A percentile compares a stretch with the other conserved stretches of the same genome.
Evolutionary conservation across 2,888 invertebrate species (phyloP).

Genomic region (Drosophila incognita): DNA sequence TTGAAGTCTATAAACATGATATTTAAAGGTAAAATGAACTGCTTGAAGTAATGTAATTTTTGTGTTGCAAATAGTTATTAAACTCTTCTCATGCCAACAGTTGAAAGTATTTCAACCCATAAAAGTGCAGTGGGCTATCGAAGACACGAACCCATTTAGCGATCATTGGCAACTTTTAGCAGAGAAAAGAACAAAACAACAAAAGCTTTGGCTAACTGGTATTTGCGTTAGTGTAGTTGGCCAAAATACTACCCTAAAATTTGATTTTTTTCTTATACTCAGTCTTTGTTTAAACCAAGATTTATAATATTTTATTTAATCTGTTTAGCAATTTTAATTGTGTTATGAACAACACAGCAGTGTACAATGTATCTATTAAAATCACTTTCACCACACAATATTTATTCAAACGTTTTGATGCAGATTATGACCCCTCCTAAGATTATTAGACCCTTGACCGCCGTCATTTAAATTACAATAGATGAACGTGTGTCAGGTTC

Average conservation of each 20-base stretch:
- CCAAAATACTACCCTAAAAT: neutral
- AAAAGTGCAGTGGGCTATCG: neutral
- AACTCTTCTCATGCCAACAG: neutral
- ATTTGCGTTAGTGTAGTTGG: neutral
- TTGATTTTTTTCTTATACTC: neutral
- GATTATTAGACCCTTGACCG: neutral
- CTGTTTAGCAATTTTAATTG: neutral
- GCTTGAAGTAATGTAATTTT: neutral
- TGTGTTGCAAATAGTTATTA: neutral
- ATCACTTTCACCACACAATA: neutral
- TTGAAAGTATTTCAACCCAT: slow-evolving; percentile 7
- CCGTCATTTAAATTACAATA: slow-evolving; percentile 1
- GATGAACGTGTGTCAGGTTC: neutral
- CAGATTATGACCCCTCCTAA: neutral
- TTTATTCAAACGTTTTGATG: neutral
- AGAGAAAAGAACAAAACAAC: slow-evolving; percentile 27
- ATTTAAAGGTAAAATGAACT: neutral
- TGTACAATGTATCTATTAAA: neutral
- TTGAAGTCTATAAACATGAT: neutral
- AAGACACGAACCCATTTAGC: neutral
- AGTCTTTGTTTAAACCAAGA: neutral
- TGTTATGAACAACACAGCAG: neutral
- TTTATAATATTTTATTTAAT: neutral
- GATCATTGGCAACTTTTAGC: slow-evolving; percentile 16
- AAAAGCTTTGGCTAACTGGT: neutral